A percentile compares a stretch with the other conserved stretches of the same genome.
Conservation (phyloP, 1,140 invertebrate genomes). For the Philaenus spumarius region DNA sequence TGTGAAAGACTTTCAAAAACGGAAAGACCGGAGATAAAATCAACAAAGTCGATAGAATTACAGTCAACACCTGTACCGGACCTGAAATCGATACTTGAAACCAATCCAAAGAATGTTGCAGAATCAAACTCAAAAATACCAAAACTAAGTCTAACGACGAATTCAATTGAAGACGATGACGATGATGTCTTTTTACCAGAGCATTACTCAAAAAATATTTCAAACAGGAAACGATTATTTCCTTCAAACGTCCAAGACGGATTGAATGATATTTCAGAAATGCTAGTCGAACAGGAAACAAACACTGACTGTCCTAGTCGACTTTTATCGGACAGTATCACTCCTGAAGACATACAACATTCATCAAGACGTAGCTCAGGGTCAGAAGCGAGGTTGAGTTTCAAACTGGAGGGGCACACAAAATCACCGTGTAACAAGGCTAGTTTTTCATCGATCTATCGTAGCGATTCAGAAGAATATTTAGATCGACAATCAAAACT, state of each 20-base stretch:
- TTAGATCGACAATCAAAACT: neutral
- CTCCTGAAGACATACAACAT: neutral
- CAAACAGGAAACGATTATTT: no score
- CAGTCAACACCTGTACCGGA: no score
- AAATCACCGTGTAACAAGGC: neutral
- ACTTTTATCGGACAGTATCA: no score
- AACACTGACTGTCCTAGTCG: no score
- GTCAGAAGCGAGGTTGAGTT: neutral
- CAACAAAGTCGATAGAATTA: no score
- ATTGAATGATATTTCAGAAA: no score
- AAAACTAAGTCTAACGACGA: neutral
- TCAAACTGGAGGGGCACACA: slow-evolving; percentile 1
- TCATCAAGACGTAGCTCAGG: neutral
- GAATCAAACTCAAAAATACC: neutral
- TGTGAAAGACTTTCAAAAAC: no score
- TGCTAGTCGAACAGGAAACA: no score
- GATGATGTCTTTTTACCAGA: slow-evolving; percentile 5
- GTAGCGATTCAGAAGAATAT: neutral
- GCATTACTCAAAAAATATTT: no score
- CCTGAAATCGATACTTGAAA: no score
- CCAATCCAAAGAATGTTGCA: neutral
- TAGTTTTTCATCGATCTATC: slow-evolving; percentile 7
- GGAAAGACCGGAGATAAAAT: no score
- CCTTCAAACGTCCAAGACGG: no score
- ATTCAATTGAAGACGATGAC: neutral